A percentile compares a stretch with the other conserved stretches of the same genome.
phyloP scores from a whole-genome alignment of 1,140 invertebrate genomes.

The Penaeus japonicus region DNA sequence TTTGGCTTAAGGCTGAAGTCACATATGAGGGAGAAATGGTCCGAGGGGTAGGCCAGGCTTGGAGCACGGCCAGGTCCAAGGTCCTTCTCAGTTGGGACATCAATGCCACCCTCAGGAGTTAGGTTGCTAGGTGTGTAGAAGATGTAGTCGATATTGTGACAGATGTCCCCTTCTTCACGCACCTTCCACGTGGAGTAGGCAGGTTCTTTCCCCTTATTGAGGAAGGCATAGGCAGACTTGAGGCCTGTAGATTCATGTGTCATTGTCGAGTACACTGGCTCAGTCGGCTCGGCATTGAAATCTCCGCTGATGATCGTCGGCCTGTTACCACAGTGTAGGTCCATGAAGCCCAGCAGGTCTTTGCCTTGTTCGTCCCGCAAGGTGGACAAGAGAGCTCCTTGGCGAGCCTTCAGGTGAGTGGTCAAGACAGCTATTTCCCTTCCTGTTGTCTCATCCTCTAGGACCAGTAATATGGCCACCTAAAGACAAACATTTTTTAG shows the following conservation, averaged over 20 bases:
- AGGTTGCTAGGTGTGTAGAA: constrained; percentile 71
- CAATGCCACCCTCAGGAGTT: constrained; percentile 70
- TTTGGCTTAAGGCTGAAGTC: constrained; percentile 68
- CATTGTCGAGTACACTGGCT: constrained; percentile 75
- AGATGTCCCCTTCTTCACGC: constrained; percentile 75
- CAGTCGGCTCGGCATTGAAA: constrained; percentile 80
- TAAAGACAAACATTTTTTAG: constrained; percentile 59
- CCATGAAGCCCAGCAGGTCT: constrained; percentile 74
- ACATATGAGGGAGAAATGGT: constrained; percentile 80
- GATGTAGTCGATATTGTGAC: constrained; percentile 82
- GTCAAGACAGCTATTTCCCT: constrained; percentile 75
- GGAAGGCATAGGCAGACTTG: constrained; percentile 58
- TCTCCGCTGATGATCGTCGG: constrained; percentile 78
- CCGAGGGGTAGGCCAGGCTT: constrained; percentile 76
- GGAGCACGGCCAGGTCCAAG: constrained; percentile 76
- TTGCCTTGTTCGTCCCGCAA: constrained; percentile 79
- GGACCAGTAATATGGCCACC: constrained; percentile 72
- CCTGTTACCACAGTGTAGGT: constrained; percentile 63
- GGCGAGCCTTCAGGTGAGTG: constrained; percentile 81
- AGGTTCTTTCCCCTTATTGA: constrained; percentile 67
- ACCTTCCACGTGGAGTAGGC: constrained; percentile 83
- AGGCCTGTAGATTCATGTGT: constrained; percentile 62
- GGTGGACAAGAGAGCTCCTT: constrained; percentile 74
- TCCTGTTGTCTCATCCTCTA: constrained; percentile 68
- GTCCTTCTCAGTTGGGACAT: constrained; percentile 73